Evolutionary conservation across 2,113 vertebrate species (phyloP).

Genomic region (Bettongia penicillata): DNA sequence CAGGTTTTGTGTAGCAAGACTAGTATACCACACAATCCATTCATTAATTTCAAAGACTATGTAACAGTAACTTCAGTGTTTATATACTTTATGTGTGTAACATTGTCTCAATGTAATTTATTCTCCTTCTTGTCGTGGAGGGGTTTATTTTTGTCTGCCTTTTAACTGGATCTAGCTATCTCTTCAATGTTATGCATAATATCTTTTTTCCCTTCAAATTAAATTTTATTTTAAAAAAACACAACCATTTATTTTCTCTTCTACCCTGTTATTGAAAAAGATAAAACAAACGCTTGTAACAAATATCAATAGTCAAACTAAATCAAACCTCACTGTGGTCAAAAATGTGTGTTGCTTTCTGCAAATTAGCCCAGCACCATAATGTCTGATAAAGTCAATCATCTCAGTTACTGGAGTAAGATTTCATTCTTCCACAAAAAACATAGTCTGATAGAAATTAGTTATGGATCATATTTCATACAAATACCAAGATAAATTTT

Average conservation of each 20-base stretch:
- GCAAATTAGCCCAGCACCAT: background rate
- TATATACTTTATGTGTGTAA: background rate
- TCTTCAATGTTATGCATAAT: background rate
- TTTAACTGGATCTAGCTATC: background rate
- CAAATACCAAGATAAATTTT: no score
- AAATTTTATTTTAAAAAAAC: background rate
- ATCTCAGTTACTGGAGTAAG: background rate
- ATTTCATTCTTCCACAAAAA: background rate
- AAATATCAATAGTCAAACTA: background rate
- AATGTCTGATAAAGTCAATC: background rate
- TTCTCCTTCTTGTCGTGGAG: background rate
- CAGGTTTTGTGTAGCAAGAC: background rate
- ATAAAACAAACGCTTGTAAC: background rate
- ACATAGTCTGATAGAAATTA: background rate
- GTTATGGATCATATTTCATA: background rate
- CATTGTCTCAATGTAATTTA: background rate
- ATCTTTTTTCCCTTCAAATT: background rate
- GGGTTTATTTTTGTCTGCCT: background rate
- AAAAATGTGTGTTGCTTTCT: background rate
- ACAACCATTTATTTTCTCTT: background rate
- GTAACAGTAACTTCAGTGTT: background rate
- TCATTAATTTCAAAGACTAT: background rate
- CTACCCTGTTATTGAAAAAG: background rate
- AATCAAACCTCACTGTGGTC: background rate
- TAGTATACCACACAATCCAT: background rate